phyloP scores from a whole-genome alignment of 2,797 vertebrate species.

The Lacerta bilineata region DNA sequence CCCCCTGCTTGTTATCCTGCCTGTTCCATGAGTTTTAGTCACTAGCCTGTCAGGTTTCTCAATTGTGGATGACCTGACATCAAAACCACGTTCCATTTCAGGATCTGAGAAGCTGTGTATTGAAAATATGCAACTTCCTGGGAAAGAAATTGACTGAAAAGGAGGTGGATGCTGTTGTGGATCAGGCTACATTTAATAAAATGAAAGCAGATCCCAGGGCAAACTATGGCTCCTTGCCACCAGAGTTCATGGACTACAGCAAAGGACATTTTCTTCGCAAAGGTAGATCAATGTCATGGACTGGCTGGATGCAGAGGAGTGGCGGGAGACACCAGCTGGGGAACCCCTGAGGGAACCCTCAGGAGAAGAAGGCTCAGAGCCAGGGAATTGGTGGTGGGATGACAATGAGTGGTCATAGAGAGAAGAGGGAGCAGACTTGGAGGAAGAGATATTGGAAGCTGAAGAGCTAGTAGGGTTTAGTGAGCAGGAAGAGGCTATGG shows the following conservation, averaged over 20 bases:
- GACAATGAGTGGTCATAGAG: too few relatives aligned
- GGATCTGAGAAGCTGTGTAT: slow-evolving; percentile 19
- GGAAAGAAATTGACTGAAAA: slow-evolving; percentile 10
- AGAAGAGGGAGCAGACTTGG: too few relatives aligned
- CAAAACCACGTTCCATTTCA: not conserved
- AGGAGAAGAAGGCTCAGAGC: too few relatives aligned
- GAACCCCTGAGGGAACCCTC: too few relatives aligned
- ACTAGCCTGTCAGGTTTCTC: not conserved
- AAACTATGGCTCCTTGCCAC: not conserved
- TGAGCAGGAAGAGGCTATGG: too few relatives aligned
- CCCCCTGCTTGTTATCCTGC: too few relatives aligned
- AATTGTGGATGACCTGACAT: not conserved
- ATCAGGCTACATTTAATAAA: slow-evolving; percentile 31
- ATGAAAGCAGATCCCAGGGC: slow-evolving; percentile 2
- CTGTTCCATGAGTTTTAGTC: too few relatives aligned
- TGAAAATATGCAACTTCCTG: slow-evolving; percentile 22
- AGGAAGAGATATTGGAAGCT: too few relatives aligned
- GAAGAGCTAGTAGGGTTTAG: too few relatives aligned
- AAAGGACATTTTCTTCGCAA: slow-evolving; percentile 14
- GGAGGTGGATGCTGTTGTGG: slow-evolving; percentile 12
- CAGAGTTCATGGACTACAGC: fast-evolving
- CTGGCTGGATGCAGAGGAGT: too few relatives aligned
- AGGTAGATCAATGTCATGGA: not conserved
- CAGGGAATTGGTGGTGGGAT: too few relatives aligned
- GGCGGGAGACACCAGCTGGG: too few relatives aligned